These are phyloP conservation scores for Agapornis canus DNA, from an alignment of 2,797 vertebrate species.

Conservation along the genomic window DNA sequence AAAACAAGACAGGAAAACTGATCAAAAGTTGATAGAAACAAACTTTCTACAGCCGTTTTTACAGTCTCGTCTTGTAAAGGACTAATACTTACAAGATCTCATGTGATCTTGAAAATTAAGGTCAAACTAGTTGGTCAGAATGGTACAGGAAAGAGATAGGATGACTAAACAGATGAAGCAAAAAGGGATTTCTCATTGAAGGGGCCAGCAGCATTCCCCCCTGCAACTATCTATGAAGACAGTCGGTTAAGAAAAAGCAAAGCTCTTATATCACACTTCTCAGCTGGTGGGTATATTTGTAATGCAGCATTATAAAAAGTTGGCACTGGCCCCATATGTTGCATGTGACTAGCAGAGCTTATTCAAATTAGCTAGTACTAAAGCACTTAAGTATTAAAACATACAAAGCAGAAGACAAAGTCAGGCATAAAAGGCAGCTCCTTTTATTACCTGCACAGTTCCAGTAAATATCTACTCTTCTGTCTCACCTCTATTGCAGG, in stretches of 20 bases:
- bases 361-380: constrained; percentile 62
- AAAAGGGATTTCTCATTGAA: constrained; percentile 1
- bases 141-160: background rate
- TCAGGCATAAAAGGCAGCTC: constrained; percentile 24
- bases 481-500: constrained; percentile 5
- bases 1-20: background rate
- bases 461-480: constrained; percentile 35
- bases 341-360: constrained; percentile 42
- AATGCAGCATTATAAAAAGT: constrained; percentile 60
- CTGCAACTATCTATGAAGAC: constrained; percentile 14
- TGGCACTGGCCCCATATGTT: constrained; percentile 55
- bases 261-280: constrained; percentile 55
- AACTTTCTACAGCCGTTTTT: background rate
- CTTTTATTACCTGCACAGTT: constrained; percentile 16
- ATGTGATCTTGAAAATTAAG: background rate
- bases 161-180: background rate
- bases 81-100: background rate
- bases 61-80: background rate
- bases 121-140: background rate
- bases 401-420: constrained; percentile 53
- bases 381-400: constrained; percentile 51
- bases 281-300: constrained; percentile 64
- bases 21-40: background rate
- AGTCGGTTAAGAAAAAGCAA: constrained; percentile 45
- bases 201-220: background rate